These are phyloP conservation scores for Platyura marginata DNA, from an alignment of 1,140 invertebrate genomes.

Conservation along the genomic window DNA sequence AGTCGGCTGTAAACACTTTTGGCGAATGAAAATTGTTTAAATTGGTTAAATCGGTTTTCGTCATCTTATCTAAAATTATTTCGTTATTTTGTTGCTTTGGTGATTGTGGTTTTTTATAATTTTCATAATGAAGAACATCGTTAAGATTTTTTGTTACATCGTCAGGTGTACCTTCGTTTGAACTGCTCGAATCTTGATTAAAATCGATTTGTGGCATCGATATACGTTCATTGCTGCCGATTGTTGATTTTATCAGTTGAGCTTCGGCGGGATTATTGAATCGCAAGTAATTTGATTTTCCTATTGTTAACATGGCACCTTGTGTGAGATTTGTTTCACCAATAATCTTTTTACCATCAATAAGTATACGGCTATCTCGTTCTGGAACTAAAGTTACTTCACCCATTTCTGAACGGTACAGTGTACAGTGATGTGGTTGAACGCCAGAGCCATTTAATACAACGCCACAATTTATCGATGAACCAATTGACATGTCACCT, in stretches of 20 bases:
- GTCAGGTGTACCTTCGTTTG: conserved; percentile 15
- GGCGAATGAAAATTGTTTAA: conserved; percentile 30
- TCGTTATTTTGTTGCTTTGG: conserved; percentile 1
- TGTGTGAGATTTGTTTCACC: conserved; percentile 21
- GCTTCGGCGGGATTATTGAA: conserved; percentile 84
- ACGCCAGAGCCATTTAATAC: conserved; percentile 63
- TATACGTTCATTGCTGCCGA: conserved; percentile 35
- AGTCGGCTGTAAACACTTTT: conserved; percentile 56
- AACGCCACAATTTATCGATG: conserved; percentile 54
- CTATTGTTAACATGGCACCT: conserved; percentile 75
- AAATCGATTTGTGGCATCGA: conserved; percentile 42
- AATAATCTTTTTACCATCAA: conserved; percentile 15
- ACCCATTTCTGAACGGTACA: conserved; percentile 44
- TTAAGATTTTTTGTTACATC: conserved; percentile 11
- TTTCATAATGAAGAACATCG: conserved; percentile 5
- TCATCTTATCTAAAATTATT: not conserved
- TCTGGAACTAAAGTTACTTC: conserved; percentile 61
- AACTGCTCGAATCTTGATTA: conserved; percentile 33
- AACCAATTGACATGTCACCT: conserved; percentile 60
- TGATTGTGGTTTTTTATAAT: conserved; percentile 27
- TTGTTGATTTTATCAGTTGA: conserved; percentile 44
- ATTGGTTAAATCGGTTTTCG: conserved; percentile 1
- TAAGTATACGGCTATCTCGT: conserved; percentile 15
- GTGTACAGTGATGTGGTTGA: conserved; percentile 60
- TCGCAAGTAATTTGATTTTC: conserved; percentile 68